Base-by-base conservation (phyloP, 2,113 vertebrate genomes). In the Morone saxatilis region DNA sequence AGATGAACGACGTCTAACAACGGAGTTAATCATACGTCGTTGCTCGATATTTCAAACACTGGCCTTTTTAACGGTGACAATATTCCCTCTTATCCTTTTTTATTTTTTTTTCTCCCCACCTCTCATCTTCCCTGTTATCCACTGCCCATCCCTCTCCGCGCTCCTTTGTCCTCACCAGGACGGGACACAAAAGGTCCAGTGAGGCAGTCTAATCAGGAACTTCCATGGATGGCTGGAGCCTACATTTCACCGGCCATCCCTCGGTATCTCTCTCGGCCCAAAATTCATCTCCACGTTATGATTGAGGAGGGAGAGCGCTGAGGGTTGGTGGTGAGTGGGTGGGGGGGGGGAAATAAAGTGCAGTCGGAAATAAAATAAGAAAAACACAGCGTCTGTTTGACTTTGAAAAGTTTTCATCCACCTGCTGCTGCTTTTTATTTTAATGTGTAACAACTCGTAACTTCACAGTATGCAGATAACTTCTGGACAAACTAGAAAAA, bases 161-260 rank as follows among this genome's bases (percentile, higher is more conserved):
- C 78, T 89, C 86, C 92, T 92, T 94, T 94, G 93, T 95, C 91
- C 93, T 91, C 94, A 90, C 89, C 93, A 94, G 90, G 91, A 89
- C 78, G 91, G 90, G 89, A 93, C 88, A 96, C 95, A 95, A 96
- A 95, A 94, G 92, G 91, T 93, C 93, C 95, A 95, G 93, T 94
- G 94, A 95, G 95, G 95, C 95, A 94, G 92, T 94, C 85, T 96
- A 95, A 96, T 96, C 93, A 93, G 94, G 94, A 94, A 93, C 95
- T 91, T 94, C 92, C 94, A 95, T 94, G 94, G 95, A 93, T 95
- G 94, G 94, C 93, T 96, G 94, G 88, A 93, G 92, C 92, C 91
- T 71, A 82, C 91, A 94, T 93, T 94, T 93, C 91, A 82, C 89
- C 73, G 63, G 85, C 91, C 89, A 90, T 93, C 93, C 91, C 92